A percentile compares a stretch with the other conserved stretches of the same genome.
Conservation (phyloP, 2,888 invertebrate species). For the Drosophila greeni region DNA sequence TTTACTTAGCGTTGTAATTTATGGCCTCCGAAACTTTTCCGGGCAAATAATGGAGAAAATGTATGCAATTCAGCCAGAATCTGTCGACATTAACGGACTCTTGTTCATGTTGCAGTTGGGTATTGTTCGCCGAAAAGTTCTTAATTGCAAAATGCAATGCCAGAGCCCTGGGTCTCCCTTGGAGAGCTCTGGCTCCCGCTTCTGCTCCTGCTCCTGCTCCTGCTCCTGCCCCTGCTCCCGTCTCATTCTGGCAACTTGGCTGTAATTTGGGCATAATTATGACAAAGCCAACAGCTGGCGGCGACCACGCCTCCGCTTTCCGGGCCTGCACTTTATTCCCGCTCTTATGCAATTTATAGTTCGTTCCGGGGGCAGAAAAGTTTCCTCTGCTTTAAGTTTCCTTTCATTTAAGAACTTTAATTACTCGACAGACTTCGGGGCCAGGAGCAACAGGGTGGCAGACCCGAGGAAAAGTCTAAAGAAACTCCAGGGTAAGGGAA, state of each 20-base stretch:
- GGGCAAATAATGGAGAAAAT: not conserved
- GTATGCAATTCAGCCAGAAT: constrained; percentile 34
- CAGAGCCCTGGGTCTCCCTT: constrained; percentile 18
- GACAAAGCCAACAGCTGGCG: constrained; percentile 61
- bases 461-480: not conserved
- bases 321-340: constrained; percentile 21
- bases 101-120: constrained; percentile 25
- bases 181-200: not conserved
- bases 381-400: constrained; percentile 38
- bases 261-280: constrained; percentile 68
- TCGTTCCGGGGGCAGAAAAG: constrained; percentile 34
- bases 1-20: constrained; percentile 1
- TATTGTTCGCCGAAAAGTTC: constrained; percentile 49
- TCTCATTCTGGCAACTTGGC: constrained; percentile 43
- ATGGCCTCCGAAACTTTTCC: not conserved
- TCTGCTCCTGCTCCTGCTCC: not conserved
- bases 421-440: constrained; percentile 48
- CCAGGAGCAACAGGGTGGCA: constrained; percentile 16
- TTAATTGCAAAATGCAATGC: constrained; percentile 62
- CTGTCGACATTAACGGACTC: constrained; percentile 22
- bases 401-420: constrained; percentile 63
- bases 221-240: not conserved
- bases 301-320: constrained; percentile 35
- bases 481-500: not conserved
- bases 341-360: constrained; percentile 56